Conservation (phyloP, 2,113 vertebrate species). For the Amia ocellicauda region DNA sequence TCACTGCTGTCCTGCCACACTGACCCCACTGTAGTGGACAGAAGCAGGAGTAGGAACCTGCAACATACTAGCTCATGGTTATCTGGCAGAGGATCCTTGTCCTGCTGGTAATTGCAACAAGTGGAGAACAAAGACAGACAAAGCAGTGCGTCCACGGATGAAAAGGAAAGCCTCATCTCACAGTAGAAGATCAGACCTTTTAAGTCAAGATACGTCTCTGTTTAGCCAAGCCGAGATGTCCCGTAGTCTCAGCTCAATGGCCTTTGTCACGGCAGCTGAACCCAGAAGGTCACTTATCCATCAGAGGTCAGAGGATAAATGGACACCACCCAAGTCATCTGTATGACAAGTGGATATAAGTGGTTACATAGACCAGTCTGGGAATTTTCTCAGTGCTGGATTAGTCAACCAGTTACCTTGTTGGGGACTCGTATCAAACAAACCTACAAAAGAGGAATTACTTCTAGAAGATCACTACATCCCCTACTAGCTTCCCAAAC, state of each 20-base stretch:
- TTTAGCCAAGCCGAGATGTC: conserved; percentile 27
- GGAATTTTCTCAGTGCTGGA: conserved; percentile 28
- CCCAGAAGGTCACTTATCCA: conserved; percentile 42
- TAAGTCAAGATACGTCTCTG: conserved; percentile 36
- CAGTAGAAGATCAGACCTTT: conserved; percentile 32
- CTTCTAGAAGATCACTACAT: conserved; percentile 9
- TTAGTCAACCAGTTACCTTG: conserved; percentile 27
- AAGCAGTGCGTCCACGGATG: conserved; percentile 31
- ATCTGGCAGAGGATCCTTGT: conserved; percentile 17
- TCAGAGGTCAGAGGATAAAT: conserved; percentile 45
- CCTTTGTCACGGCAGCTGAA: conserved; percentile 38
- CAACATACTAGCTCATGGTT: neutral
- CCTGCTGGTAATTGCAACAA: conserved; percentile 38
- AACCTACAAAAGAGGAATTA: conserved; percentile 37
- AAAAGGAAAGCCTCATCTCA: conserved; percentile 26
- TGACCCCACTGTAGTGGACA: neutral
- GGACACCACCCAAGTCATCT: conserved; percentile 39
- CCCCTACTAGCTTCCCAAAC: conserved; percentile 2
- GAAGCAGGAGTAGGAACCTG: neutral
- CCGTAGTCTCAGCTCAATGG: conserved; percentile 24
- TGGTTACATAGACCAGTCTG: conserved; percentile 30
- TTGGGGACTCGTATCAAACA: conserved; percentile 13
- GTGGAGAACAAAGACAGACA: conserved; percentile 40
- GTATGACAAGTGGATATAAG: conserved; percentile 33
- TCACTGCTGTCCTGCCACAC: too few relatives aligned